Evolutionary conservation across 2,888 invertebrate species (phyloP).

Genomic region (Chrysolina haemoptera): DNA sequence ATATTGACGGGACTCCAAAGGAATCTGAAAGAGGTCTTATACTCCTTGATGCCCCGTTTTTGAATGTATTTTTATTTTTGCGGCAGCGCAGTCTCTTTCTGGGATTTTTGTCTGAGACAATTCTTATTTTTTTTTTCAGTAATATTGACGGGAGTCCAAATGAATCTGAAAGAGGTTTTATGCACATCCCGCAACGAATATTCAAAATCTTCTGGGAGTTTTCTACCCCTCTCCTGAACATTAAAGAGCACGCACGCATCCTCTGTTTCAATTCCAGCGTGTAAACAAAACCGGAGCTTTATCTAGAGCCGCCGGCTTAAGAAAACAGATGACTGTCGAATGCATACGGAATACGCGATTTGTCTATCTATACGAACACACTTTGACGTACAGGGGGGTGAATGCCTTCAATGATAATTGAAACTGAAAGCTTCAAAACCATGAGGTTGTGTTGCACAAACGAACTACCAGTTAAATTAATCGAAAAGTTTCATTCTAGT

Average conservation of each 20-base stretch:
- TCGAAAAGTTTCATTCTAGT: no score
- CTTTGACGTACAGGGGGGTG: constrained; percentile 1
- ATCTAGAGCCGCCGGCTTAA: constrained; percentile 64
- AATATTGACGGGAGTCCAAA: no score
- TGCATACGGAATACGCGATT: constrained; percentile 60
- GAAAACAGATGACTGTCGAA: constrained; percentile 67
- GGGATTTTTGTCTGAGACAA: no score
- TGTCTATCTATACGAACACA: constrained; percentile 26
- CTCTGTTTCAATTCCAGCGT: constrained; percentile 66
- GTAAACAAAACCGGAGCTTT: constrained; percentile 64
- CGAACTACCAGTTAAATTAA: background rate
- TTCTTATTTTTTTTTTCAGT: no score
- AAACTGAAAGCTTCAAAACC: background rate
- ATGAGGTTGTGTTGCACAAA: background rate
- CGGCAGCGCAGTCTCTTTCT: no score
- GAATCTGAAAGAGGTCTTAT: no score
- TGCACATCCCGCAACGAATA: background rate
- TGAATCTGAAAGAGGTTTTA: no score
- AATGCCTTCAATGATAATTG: constrained; percentile 17
- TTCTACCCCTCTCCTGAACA: constrained; percentile 2
- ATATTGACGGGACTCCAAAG: no score
- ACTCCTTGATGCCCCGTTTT: no score
- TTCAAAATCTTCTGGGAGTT: background rate
- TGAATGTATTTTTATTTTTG: no score
- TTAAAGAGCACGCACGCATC: constrained; percentile 33